Conservation (phyloP, 2,888 invertebrate species). For the Malthinus flaveolus region DNA sequence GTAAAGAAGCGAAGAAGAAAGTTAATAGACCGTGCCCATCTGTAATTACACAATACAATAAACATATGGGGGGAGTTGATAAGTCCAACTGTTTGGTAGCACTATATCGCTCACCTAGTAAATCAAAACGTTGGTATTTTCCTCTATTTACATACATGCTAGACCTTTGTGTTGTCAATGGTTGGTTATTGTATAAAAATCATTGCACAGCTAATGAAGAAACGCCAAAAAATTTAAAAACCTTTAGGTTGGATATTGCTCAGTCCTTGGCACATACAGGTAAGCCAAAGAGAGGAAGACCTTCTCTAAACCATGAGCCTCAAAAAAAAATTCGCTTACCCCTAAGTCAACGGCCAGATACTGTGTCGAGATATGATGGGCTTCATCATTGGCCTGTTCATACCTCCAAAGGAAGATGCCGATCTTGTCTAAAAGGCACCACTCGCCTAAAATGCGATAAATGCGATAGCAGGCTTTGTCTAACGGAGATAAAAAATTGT, state of each 20-base stretch:
- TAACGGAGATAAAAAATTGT: neutral
- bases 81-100: conserved; percentile 1
- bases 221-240: neutral
- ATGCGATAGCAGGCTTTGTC: neutral
- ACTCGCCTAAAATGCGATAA: neutral
- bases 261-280: conserved; percentile 5
- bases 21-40: neutral
- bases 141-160: conserved; percentile 9
- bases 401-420: no score
- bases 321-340: neutral
- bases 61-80: conserved; percentile 2
- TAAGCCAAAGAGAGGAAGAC: neutral
- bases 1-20: conserved; percentile 1
- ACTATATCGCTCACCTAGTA: no score
- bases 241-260: conserved; percentile 9
- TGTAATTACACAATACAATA: conserved; percentile 7
- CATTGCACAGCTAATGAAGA: neutral
- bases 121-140: conserved; percentile 6
- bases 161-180: conserved; percentile 6
- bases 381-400: neutral
- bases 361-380: neutral
- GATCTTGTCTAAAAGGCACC: neutral
- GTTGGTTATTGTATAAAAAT: conserved; percentile 11
- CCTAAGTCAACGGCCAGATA: neutral
- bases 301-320: neutral